Conservation (phyloP, 2,113 vertebrate species). For the Gadus macrocephalus region DNA sequence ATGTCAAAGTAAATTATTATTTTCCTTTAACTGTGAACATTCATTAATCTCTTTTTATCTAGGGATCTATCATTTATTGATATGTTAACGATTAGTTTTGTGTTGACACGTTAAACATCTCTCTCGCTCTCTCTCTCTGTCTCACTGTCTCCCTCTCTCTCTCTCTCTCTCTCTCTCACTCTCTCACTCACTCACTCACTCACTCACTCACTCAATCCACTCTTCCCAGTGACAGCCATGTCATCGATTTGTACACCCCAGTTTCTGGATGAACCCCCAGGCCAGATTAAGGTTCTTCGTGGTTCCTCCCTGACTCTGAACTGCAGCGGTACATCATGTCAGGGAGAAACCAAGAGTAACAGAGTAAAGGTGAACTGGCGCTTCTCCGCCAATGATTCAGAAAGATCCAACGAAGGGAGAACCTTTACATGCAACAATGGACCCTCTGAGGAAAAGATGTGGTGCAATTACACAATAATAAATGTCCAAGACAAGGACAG, state of each 20-base stretch:
- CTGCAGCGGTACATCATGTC: conserved; percentile 15
- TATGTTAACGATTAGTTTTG: too few species aligned
- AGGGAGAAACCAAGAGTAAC: too few species aligned
- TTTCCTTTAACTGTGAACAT: too few species aligned
- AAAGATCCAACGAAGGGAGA: too few species aligned
- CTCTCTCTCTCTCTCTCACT: background rate
- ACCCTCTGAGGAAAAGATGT: accelerated
- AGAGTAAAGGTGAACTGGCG: conserved; percentile 26
- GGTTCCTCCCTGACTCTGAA: conserved; percentile 18
- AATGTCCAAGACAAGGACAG: background rate
- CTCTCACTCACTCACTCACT: too few species aligned
- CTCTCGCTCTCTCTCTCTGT: background rate
- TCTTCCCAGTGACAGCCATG: background rate
- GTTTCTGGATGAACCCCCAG: background rate
- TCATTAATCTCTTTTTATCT: too few species aligned
- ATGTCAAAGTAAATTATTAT: too few species aligned
- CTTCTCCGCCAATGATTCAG: conserved; percentile 12
- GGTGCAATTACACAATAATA: background rate
- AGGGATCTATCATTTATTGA: too few species aligned
- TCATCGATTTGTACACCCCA: background rate
- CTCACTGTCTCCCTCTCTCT: background rate
- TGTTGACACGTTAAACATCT: too few species aligned
- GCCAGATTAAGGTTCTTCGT: background rate
- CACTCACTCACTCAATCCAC: too few species aligned
- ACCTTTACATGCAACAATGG: too few species aligned